Base-by-base conservation (phyloP, 1,140 invertebrate genomes). In the Eumaeus atala region DNA sequence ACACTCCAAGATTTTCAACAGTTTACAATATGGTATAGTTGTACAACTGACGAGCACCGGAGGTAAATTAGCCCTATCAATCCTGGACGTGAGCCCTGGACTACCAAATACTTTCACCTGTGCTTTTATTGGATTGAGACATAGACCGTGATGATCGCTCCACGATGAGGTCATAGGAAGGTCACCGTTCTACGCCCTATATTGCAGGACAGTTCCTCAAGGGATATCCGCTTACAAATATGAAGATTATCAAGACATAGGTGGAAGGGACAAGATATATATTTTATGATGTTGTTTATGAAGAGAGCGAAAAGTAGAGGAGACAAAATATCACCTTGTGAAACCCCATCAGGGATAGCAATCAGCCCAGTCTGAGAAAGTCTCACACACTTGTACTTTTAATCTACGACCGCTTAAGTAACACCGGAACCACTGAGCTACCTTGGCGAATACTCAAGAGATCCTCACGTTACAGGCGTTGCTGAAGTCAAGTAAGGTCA, bases 1-100 rank as follows among this genome's bases (percentile, higher is more conserved):
- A 21, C 47, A 48, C 17, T 28, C 47, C 47, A 18, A 48, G 17
- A 18, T 48, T 21, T 48, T 21, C 28, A 3, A 48, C 47, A 11
- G 11, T 28, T 28, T 48, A 48, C 47, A 21, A 48, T 21, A 28
- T 8, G 18, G 18, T 48, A 48, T 48, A 9, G 17, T n/a, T 8
- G 28, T 28, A 28, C 7, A 17, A 48, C 12, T 12, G 5, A 38
- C 37, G 37, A 38, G 37, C 10, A 38, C 37, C 37, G 37, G 37
- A n/a, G 37, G 37, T 38, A 38, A 1, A 38, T n/a, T 38, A 11
- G 5, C 11, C 37, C 37, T n/a, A n/a, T 38, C 37, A 38, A 38
- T 12, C 9, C 5, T 10, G 9, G 37, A 38, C 0, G 12, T n/a
- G 11, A 38, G 12, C 11, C 37, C 11, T 38, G 11, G 37, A 12